Evolutionary conservation across 2,888 invertebrate species (phyloP).

Genomic region (Serripes groenlandicus): DNA sequence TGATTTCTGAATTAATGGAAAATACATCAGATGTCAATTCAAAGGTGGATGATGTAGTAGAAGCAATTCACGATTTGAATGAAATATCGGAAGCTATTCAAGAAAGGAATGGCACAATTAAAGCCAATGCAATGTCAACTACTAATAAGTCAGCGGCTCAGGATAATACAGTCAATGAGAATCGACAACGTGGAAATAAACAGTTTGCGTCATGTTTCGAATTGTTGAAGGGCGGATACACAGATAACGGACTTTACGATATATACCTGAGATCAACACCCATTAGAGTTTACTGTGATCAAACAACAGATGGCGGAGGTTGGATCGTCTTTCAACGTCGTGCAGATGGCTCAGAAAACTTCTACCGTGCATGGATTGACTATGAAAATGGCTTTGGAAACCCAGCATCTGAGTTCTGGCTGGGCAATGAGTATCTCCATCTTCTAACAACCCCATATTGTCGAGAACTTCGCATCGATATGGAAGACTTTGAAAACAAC

Average conservation of each 20-base stretch:
- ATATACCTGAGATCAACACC: slow-evolving; percentile 45
- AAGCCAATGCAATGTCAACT: too few relatives aligned
- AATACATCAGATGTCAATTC: too few relatives aligned
- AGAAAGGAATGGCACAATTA: too few relatives aligned
- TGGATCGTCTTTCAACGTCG: slow-evolving; percentile 64
- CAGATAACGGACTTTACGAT: slow-evolving; percentile 47
- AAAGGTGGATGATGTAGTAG: too few relatives aligned
- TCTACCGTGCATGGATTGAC: slow-evolving; percentile 36
- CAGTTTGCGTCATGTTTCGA: slow-evolving; percentile 40
- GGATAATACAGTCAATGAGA: too few relatives aligned
- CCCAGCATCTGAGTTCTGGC: slow-evolving; percentile 39
- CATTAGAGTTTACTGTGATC: slow-evolving; percentile 59
- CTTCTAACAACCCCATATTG: slow-evolving; percentile 16
- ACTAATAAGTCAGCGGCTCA: too few relatives aligned
- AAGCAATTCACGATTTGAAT: too few relatives aligned
- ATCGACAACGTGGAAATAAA: too few relatives aligned
- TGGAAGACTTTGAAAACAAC: slow-evolving; percentile 42
- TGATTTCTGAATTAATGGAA: too few relatives aligned
- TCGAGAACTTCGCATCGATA: slow-evolving; percentile 39
- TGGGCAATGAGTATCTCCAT: slow-evolving; percentile 40
- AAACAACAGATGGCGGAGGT: slow-evolving; percentile 61
- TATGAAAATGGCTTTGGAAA: slow-evolving; percentile 43
- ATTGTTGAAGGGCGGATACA: slow-evolving; percentile 29
- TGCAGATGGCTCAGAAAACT: slow-evolving; percentile 38
- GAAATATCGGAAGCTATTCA: too few relatives aligned